These are phyloP conservation scores for Zaprionus bogoriensis DNA, from an alignment of 2,888 invertebrate species.

Conservation along the genomic window DNA sequence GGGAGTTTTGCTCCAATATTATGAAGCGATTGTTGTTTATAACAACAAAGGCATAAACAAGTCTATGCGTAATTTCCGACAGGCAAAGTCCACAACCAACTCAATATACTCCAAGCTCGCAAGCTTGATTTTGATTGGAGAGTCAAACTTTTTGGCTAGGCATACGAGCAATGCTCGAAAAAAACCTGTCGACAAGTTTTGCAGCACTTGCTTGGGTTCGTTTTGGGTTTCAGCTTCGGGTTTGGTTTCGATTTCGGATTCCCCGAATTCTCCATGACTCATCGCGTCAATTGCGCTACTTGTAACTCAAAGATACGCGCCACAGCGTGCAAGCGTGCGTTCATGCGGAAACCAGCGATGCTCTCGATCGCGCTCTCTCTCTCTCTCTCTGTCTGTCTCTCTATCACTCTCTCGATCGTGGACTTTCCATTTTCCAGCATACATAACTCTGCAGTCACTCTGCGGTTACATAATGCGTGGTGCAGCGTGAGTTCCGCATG, in stretches of 20 bases:
- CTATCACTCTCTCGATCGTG: conserved; percentile 13
- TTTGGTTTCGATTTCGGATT: conserved; percentile 69
- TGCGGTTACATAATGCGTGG: conserved; percentile 51
- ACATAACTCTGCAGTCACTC: conserved; percentile 40
- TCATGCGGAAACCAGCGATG: conserved; percentile 39
- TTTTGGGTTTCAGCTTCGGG: conserved; percentile 30
- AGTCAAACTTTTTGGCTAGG: background rate
- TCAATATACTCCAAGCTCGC: background rate
- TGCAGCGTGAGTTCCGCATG: conserved; percentile 62
- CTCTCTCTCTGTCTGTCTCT: background rate
- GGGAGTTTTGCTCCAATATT: background rate
- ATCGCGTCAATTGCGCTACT: conserved; percentile 43
- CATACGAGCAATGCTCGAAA: background rate
- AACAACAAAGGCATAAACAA: background rate
- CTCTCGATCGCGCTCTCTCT: conserved; percentile 10
- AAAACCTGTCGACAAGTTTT: conserved; percentile 51
- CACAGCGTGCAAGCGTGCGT: conserved; percentile 4
- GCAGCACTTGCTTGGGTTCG: conserved; percentile 61
- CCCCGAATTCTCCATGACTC: conserved; percentile 78
- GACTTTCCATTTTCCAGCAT: conserved; percentile 23
- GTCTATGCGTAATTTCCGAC: background rate
- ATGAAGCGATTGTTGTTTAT: background rate
- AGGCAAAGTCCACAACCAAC: background rate
- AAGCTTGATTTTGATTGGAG: no score
- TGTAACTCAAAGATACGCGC: conserved; percentile 17